Conservation (phyloP, 2,888 invertebrate species). For the Xanthorhoe spadicearia region DNA sequence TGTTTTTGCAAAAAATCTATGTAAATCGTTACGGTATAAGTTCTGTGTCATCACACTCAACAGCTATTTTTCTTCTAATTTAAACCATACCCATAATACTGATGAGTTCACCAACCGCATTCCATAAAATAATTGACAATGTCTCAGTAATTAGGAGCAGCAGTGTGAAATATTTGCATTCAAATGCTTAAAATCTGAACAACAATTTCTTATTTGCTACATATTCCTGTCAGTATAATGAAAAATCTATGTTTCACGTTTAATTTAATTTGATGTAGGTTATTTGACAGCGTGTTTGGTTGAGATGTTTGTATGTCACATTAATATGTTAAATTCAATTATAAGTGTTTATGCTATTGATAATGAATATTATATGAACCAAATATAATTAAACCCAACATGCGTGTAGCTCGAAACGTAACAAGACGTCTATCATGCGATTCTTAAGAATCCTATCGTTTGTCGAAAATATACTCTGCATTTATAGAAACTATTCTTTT, state of each 20-base stretch:
- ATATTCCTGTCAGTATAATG: too few species aligned
- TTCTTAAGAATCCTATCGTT: constrained; percentile 3
- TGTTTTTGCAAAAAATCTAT: too few species aligned
- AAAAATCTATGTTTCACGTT: too few species aligned
- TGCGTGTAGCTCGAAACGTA: neutral
- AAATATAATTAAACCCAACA: too few species aligned
- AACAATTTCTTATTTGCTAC: too few species aligned
- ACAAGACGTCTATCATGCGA: constrained; percentile 8
- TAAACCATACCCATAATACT: constrained; percentile 33
- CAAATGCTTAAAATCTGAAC: too few species aligned
- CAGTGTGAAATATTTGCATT: neutral
- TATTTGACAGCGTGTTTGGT: too few species aligned
- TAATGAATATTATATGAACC: too few species aligned
- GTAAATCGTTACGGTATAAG: neutral
- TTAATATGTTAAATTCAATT: too few species aligned
- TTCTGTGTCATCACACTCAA: neutral
- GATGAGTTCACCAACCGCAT: constrained; percentile 27
- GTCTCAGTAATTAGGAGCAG: constrained; percentile 8
- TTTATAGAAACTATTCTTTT: constrained; percentile 46
- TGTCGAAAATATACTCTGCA: constrained; percentile 26
- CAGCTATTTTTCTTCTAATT: neutral
- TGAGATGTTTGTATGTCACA: too few species aligned
- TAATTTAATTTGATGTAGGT: too few species aligned
- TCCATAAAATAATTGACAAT: constrained; percentile 35
- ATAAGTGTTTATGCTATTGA: too few species aligned